Conservation (phyloP, 92 coral and sea anemone genomes). For the Plumapathes pennacea region DNA sequence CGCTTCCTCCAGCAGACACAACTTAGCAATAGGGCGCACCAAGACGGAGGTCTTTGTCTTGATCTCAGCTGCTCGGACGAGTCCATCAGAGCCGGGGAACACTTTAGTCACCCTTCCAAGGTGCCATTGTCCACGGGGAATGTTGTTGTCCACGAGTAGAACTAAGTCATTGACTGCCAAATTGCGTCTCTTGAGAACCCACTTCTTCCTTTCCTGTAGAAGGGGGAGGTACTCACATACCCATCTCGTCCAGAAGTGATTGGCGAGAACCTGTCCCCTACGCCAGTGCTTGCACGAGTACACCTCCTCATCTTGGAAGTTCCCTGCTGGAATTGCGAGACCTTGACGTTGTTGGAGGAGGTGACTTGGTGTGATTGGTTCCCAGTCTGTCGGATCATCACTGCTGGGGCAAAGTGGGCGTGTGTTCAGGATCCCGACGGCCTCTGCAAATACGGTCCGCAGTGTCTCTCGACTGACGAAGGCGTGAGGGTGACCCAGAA, state of each 20-base stretch:
- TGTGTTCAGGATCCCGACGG: constrained; percentile 37
- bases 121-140: constrained; percentile 33
- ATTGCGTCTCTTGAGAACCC: constrained; percentile 44
- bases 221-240: constrained; percentile 39
- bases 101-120: constrained; percentile 19
- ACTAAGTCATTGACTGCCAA: constrained; percentile 25
- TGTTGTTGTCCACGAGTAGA: constrained; percentile 45
- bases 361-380: constrained; percentile 41
- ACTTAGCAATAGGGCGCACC: constrained; percentile 39
- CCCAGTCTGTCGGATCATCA: constrained; percentile 42
- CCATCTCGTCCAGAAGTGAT: constrained; percentile 32
- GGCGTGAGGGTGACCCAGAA: constrained; percentile 47
- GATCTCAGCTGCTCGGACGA: constrained; percentile 24
- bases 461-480: constrained; percentile 27
- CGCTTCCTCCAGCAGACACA: constrained; percentile 14
- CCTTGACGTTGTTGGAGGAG: constrained; percentile 26
- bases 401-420: constrained; percentile 40
- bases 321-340: constrained; percentile 15
- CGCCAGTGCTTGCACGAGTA: constrained; percentile 31
- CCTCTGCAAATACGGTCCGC: constrained; percentile 48
- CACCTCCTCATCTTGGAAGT: constrained; percentile 8
- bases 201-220: constrained; percentile 34
- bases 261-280: constrained; percentile 30
- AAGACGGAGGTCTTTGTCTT: constrained; percentile 8
- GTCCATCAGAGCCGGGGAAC: constrained; percentile 30